Base-by-base conservation (phyloP, 2,113 vertebrate species). In the Scartelaos histophorus region DNA sequence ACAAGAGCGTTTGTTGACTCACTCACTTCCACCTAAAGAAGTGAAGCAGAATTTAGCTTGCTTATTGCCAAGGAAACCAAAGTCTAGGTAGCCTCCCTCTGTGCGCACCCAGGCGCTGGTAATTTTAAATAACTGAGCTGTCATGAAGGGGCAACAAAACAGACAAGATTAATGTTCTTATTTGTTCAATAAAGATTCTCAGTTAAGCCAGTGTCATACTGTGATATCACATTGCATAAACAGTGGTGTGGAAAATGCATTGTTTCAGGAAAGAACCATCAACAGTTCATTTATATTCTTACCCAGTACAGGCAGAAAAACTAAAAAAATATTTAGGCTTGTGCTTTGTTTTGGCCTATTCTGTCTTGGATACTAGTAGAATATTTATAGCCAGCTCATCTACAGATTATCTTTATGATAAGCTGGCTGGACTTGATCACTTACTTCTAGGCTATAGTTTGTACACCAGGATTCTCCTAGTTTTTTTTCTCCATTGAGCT, bases 1-100 rank as follows among this genome's bases (percentile, higher is more conserved):
- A 87, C 85, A 89, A 85, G 73, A 81, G 87, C 73, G 38, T 77
- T 64, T 75, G 85, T 84, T 92, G 89, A 90, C 89, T 92, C 90
- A 90, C 89, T 92, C 90, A 90, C 79, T 90, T 90, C 87, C 87
- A 90, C 85, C 84, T 89, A 78, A 85, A 86, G 78, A 86, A 89
- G 81, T 85, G 73, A 64, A 85, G 83, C 86, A 90, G 81, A 75
- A 85, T 90, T 89, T 89, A 85, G 79, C 82, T 82, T 80, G 82
- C 85, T 85, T 87, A 91, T 91, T 82, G 85, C 86, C 89, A 91
- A 84, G 89, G 89, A 90, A 90, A 90, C 85, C 71, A 80, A 86
- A 66, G 61, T 64, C 61, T 38, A 6, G 61, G 34, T n/a, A 74
- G 74, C 76, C 38, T 49, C 77, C 38, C 45, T 82, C 72, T n/a